phyloP scores from a whole-genome alignment of 2,888 invertebrate species.

The Pyrocoelia pectoralis region DNA sequence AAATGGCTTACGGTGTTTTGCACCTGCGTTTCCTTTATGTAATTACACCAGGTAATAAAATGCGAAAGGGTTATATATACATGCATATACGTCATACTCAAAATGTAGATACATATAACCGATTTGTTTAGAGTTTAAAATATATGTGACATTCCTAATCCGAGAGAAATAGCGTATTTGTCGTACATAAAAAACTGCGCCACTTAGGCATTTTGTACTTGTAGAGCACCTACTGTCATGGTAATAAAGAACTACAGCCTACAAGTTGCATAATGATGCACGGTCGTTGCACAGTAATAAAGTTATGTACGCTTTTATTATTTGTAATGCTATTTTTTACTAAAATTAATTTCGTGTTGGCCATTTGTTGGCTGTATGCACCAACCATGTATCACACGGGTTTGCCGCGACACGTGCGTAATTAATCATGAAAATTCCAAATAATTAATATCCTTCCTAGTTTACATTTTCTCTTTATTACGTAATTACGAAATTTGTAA shows the following conservation, averaged over 20 bases:
- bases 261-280: slow-evolving; percentile 6
- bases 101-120: no score
- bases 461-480: neutral
- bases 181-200: slow-evolving; percentile 18
- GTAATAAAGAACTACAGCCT: slow-evolving; percentile 22
- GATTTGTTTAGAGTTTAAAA: neutral
- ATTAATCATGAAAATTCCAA: neutral
- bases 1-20: slow-evolving; percentile 31
- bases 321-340: slow-evolving; percentile 2
- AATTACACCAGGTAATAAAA: slow-evolving; percentile 23
- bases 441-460: neutral
- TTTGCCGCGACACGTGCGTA: neutral
- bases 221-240: slow-evolving; percentile 14
- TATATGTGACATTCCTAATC: slow-evolving; percentile 2
- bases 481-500: no score
- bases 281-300: neutral
- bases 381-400: neutral
- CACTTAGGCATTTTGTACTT: slow-evolving; percentile 12
- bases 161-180: slow-evolving; percentile 7
- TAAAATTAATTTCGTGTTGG: neutral
- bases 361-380: neutral
- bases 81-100: neutral
- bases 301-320: neutral
- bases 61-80: neutral
- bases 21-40: slow-evolving; percentile 33